These are phyloP conservation scores for Penelope pileata DNA, from an alignment of 2,113 vertebrate species.

Conservation along the genomic window DNA sequence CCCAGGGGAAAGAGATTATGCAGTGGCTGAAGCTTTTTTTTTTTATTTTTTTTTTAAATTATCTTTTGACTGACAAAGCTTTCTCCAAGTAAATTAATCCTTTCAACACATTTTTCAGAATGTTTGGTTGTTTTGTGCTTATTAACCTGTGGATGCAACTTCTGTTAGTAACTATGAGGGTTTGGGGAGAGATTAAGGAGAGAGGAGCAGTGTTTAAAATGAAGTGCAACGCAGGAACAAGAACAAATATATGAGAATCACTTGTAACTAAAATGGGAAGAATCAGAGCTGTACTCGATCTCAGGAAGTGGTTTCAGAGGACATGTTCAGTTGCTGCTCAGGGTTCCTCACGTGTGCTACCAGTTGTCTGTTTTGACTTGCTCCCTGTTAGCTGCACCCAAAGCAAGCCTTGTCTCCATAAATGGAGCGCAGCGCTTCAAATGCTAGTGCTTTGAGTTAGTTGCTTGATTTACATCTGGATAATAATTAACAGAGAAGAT, in stretches of 20 bases:
- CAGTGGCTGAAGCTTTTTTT: neutral
- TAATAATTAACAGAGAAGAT: conserved; percentile 42
- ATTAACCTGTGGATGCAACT: neutral
- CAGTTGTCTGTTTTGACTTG: neutral
- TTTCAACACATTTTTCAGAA: neutral
- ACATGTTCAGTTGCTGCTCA: neutral
- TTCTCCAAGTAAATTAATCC: neutral
- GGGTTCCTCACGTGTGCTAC: neutral
- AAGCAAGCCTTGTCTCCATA: neutral
- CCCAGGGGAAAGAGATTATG: neutral
- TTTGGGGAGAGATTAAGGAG: neutral
- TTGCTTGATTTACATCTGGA: neutral
- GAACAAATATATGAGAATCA: neutral
- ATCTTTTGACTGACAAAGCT: neutral
- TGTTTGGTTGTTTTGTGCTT: neutral
- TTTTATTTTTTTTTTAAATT: neutral
- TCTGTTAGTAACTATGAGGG: neutral
- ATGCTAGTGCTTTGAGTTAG: neutral
- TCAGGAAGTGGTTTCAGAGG: conserved; percentile 46
- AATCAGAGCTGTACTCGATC: neutral
- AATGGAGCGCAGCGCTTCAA: neutral
- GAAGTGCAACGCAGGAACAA: neutral
- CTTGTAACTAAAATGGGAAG: conserved; percentile 12
- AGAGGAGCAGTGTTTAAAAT: neutral
- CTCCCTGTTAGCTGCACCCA: neutral